Evolutionary conservation across 1,140 invertebrate species (phyloP).

Genomic region (Cepaea nemoralis): DNA sequence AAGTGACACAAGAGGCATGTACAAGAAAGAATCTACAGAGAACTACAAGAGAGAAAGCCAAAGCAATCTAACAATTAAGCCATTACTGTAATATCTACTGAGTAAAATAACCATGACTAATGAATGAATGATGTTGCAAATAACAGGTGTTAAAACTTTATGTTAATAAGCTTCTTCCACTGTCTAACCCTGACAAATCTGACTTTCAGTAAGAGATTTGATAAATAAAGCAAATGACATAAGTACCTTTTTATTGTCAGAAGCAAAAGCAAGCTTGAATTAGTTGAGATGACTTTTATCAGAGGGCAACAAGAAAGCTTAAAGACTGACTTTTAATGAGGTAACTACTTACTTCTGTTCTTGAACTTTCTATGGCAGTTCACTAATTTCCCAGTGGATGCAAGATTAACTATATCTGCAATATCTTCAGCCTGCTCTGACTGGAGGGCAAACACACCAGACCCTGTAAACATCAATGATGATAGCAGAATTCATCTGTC

Average conservation of each 20-base stretch:
- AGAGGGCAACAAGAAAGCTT: background rate
- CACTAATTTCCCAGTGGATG: conserved; percentile 58
- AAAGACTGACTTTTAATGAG: background rate
- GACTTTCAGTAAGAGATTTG: background rate
- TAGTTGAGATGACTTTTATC: background rate
- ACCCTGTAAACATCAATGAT: conserved; percentile 48
- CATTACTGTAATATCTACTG: too few species aligned
- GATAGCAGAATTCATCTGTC: too few species aligned
- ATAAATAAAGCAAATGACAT: background rate
- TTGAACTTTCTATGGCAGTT: conserved; percentile 50
- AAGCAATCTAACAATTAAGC: too few species aligned
- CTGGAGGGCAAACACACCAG: conserved; percentile 59
- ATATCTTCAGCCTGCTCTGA: conserved; percentile 66
- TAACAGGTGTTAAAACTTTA: too few species aligned
- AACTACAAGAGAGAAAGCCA: too few species aligned
- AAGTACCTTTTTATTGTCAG: background rate
- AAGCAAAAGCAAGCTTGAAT: background rate
- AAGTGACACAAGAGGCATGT: too few species aligned
- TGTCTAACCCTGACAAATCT: too few species aligned
- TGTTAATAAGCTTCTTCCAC: too few species aligned
- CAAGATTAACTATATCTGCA: conserved; percentile 59
- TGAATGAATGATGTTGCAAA: too few species aligned
- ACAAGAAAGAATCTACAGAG: too few species aligned
- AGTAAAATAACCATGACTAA: too few species aligned
- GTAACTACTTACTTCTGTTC: conserved; percentile 60